These are phyloP conservation scores for Pseudachorutes palmiensis DNA, from an alignment of 1,140 invertebrate species.

Conservation along the genomic window DNA sequence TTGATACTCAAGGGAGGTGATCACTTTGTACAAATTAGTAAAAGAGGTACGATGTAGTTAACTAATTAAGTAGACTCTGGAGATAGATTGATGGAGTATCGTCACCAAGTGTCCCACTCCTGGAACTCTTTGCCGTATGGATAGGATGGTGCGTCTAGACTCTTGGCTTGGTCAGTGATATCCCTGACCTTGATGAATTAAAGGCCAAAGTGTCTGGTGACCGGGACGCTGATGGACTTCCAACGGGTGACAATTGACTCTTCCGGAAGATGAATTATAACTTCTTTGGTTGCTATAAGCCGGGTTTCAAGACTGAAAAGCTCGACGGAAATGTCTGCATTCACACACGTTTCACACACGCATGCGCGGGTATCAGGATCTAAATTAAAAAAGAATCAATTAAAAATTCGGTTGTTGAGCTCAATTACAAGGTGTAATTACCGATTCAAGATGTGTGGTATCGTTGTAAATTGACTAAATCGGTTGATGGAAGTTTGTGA, in stretches of 20 bases:
- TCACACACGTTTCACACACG: background rate
- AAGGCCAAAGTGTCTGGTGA: too few relatives aligned
- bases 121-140: too few relatives aligned
- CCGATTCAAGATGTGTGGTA: too few relatives aligned
- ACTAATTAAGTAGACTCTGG: background rate
- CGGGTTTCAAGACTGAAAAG: background rate
- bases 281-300: too few relatives aligned
- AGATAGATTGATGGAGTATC: background rate
- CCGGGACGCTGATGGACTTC: too few relatives aligned
- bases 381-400: background rate
- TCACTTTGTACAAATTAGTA: background rate
- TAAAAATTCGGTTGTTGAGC: background rate
- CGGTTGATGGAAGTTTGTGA: background rate
- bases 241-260: background rate
- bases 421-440: background rate
- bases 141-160: too few relatives aligned
- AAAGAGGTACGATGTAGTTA: too few relatives aligned
- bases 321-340: background rate
- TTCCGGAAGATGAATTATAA: background rate
- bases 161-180: too few relatives aligned
- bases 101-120: background rate
- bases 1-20: background rate
- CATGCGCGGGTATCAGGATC: too few relatives aligned
- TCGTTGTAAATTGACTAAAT: too few relatives aligned
- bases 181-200: too few relatives aligned